Evolutionary conservation across 92 coral and sea anemone species (phyloP), one percentile per base, ranked within the genome.

Genomic region (Siderastrea radians): DNA sequence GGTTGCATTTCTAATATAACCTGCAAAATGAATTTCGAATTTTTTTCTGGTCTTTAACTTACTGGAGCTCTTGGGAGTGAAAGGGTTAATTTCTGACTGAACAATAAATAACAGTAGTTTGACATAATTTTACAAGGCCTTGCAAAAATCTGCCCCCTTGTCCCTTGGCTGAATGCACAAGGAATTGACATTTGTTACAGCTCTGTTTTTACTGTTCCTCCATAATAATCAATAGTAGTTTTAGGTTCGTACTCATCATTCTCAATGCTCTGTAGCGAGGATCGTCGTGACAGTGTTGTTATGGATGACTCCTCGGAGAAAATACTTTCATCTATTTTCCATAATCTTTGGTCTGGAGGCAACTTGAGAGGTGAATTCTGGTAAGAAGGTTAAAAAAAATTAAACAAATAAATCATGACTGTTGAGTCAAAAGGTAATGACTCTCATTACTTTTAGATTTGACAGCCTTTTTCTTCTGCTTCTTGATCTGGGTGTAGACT

Each of bases 271-370:
- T 92, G 93, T 68, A 84, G 54, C 15, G 97, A 94, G 9, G 97
- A 94, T 10, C 87, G 75, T 68, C 97, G 68, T 12, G 97, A 94
- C 13, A 89, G 17, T 52, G 90, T 71, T 13, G 85, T 76, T 14
- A 75, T 12, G 3, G 97, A 94, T 38, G 92, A 92, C 43, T 88
- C 92, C 7, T 94, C 95, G 4, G 94, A 87, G 74, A 94, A 88
- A 62, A 92, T 86, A 48, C 87, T 84, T 50, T 92, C 95, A n/a
- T 92, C 95, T n/a, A 94, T 80, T 13, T 80, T 83, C 97, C 97
- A 94, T 64, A 94, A 78, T 66, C 97, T 89, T 77, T 94, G 97
- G 87, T 94, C 97, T 44, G 97, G 97, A 0, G 97, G 97, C 10
- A 82, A 79, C 86, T 90, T 90, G 70, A 94, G 88, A 2, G 95